Conservation (phyloP, 1,140 invertebrate species). For the Triops longicaudatus region DNA sequence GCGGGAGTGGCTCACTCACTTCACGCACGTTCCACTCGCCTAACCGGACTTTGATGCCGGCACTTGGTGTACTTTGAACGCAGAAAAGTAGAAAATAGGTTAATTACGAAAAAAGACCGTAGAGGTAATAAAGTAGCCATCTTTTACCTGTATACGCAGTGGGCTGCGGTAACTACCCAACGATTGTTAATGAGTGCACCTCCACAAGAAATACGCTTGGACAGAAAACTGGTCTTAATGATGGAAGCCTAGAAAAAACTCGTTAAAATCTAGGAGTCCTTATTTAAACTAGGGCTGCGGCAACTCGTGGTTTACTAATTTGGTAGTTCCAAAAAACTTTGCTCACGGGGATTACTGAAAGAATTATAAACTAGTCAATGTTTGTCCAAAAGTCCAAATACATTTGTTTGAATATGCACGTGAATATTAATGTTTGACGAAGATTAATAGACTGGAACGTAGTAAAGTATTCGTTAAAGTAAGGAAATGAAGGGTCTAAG, state of each 20-base stretch:
- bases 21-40: conserved; percentile 85
- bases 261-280: background rate
- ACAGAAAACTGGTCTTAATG: conserved; percentile 81
- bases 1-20: conserved; percentile 60
- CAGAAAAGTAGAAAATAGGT: conserved; percentile 22
- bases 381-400: no score
- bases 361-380: no score
- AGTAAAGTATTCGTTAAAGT: background rate
- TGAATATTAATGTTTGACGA: no score
- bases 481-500: background rate
- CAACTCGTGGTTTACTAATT: no score
- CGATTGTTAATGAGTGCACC: conserved; percentile 78
- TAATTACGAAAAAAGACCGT: background rate
- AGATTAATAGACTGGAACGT: no score
- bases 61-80: conserved; percentile 60
- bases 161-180: conserved; percentile 82
- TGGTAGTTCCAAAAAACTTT: no score
- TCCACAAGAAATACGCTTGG: conserved; percentile 81
- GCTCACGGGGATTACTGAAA: no score
- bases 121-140: background rate
- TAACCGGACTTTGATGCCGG: conserved; percentile 71
- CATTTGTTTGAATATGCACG: no score
- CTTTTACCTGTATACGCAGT: conserved; percentile 74
- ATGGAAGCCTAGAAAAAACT: conserved; percentile 59
- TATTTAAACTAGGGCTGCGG: conserved; percentile 25